Conservation (phyloP, 2,797 vertebrate species). For the Saguinus oedipus region DNA sequence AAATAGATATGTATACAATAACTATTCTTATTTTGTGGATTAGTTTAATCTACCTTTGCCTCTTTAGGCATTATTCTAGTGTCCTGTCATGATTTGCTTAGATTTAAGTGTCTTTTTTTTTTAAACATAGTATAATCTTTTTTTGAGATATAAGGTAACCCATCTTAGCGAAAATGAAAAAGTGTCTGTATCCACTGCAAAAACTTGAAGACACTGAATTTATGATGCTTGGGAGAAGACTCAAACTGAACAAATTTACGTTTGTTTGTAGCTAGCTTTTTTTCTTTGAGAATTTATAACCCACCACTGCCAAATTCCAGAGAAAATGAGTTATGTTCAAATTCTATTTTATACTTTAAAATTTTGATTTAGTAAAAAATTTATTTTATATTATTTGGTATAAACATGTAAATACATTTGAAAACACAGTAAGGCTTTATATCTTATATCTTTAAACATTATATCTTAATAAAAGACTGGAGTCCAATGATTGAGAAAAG, state of each 20-base stretch:
- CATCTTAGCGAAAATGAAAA: constrained; percentile 6
- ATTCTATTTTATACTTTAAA: not conserved
- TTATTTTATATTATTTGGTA: not conserved
- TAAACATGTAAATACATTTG: not conserved
- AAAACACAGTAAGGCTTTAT: not conserved
- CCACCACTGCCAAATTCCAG: not conserved
- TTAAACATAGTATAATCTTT: too few relatives aligned
- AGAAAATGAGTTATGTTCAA: not conserved
- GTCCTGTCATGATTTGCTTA: not conserved
- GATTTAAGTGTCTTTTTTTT: not conserved
- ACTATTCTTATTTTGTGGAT: not conserved
- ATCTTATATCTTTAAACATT: not conserved
- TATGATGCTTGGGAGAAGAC: not conserved
- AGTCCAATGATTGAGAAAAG: not conserved
- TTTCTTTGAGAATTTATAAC: constrained; percentile 47
- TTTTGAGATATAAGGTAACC: not conserved
- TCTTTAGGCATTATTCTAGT: not conserved
- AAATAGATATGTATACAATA: not conserved
- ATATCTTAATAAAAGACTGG: not conserved
- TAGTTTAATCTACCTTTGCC: not conserved
- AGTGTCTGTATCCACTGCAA: not conserved
- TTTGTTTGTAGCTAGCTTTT: not conserved
- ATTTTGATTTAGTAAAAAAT: not conserved
- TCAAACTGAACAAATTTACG: not conserved
- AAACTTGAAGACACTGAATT: not conserved